These are phyloP conservation scores for Sinotaia quadrata DNA, from an alignment of 2,888 invertebrate species.

Conservation along the genomic window DNA sequence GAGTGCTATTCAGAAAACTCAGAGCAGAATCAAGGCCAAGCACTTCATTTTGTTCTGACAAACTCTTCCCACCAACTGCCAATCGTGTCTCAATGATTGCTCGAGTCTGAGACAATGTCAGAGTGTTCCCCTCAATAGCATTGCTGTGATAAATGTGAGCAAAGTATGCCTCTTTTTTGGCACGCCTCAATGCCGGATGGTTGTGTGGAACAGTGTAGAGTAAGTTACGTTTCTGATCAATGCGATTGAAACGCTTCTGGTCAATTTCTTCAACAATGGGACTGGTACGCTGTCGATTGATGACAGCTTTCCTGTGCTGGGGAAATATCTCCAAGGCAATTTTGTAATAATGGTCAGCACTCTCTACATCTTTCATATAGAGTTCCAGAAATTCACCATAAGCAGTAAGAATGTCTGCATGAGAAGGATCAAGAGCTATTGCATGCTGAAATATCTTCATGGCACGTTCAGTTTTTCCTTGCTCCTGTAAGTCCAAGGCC, in stretches of 20 bases:
- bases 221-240: slow-evolving; percentile 88
- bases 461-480: slow-evolving; percentile 89
- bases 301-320: slow-evolving; percentile 76
- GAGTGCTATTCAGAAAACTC: slow-evolving; percentile 86
- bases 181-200: slow-evolving; percentile 85
- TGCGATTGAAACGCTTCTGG: slow-evolving; percentile 81
- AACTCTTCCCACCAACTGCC: slow-evolving; percentile 87
- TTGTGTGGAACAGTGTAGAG: slow-evolving; percentile 86
- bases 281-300: slow-evolving; percentile 87
- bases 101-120: slow-evolving; percentile 92
- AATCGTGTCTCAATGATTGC: slow-evolving; percentile 90
- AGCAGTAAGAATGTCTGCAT: slow-evolving; percentile 91
- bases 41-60: slow-evolving; percentile 97
- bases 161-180: slow-evolving; percentile 95
- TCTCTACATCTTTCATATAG: slow-evolving; percentile 85
- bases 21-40: slow-evolving; percentile 91
- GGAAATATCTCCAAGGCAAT: slow-evolving; percentile 89
- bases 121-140: slow-evolving; percentile 97
- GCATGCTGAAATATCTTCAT: slow-evolving; percentile 82
- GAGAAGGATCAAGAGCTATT: slow-evolving; percentile 88
- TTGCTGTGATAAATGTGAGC: slow-evolving; percentile 95
- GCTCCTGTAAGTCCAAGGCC: slow-evolving; percentile 86
- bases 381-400: slow-evolving; percentile 95
- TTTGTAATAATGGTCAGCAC: slow-evolving; percentile 90
- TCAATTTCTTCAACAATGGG: slow-evolving; percentile 90